A percentile compares a stretch with the other conserved stretches of the same genome.
phyloP scores from a whole-genome alignment of 2,888 invertebrate species.

The Nineta flava region DNA sequence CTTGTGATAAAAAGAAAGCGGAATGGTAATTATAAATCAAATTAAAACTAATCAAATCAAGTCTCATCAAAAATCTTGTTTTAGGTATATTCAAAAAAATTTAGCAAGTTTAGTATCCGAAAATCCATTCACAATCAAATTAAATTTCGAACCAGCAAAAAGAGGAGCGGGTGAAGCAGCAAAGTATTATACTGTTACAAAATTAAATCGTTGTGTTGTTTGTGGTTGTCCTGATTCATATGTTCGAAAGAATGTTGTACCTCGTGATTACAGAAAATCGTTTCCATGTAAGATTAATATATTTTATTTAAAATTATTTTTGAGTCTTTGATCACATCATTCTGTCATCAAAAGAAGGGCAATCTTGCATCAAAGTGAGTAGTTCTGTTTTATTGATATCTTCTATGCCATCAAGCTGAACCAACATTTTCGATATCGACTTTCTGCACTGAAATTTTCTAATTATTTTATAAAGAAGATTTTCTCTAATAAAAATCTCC shows the following conservation, averaged over 20 bases:
- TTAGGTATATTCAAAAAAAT: constrained; percentile 35
- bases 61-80: background rate
- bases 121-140: constrained; percentile 45
- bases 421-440: too few relatives aligned
- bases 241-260: constrained; percentile 66
- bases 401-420: too few relatives aligned
- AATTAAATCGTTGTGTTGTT: constrained; percentile 64
- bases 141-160: constrained; percentile 64
- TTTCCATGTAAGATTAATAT: constrained; percentile 42
- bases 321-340: too few relatives aligned
- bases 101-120: constrained; percentile 29
- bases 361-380: background rate
- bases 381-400: background rate
- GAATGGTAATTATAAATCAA: constrained; percentile 45
- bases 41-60: background rate
- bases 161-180: constrained; percentile 52
- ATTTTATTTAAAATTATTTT: constrained; percentile 7
- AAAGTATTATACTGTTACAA: constrained; percentile 53
- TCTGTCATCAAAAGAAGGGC: too few relatives aligned
- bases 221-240: constrained; percentile 53
- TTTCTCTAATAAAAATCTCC: too few relatives aligned
- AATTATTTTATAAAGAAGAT: too few relatives aligned
- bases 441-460: too few relatives aligned
- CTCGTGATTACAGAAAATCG: constrained; percentile 62
- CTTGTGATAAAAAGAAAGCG: constrained; percentile 59